Percentiles rank a stretch among this genome's conserved stretches.
Conservation (phyloP, 2,113 vertebrate genomes). For the Holacanthus passer region DNA sequence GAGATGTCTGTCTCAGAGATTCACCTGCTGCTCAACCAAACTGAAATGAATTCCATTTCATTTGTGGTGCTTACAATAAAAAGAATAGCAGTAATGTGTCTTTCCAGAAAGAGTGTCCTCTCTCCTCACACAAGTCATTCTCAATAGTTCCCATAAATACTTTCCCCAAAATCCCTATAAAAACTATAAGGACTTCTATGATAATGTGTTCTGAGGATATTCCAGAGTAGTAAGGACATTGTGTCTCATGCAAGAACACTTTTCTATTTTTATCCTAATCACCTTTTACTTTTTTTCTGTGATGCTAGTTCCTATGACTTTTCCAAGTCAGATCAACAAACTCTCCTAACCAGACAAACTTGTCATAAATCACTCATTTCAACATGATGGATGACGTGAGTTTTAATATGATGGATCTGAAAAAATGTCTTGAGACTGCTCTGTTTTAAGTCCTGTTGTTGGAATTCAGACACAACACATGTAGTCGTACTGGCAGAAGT, state of each 20-base stretch:
- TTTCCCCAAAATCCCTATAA: background rate
- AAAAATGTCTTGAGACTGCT: background rate
- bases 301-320: background rate
- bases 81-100: background rate
- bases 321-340: background rate
- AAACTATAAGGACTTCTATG: too few species aligned
- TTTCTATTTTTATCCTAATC: background rate
- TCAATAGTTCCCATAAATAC: background rate
- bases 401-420: too few species aligned
- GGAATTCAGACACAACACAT: background rate
- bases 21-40: background rate
- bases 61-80: background rate
- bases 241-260: background rate
- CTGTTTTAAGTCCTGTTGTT: background rate
- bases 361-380: background rate
- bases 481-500: background rate
- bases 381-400: background rate
- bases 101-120: background rate
- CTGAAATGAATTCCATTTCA: background rate
- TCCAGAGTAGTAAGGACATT: background rate
- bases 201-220: background rate
- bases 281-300: background rate
- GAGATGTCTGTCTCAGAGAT: background rate
- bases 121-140: background rate
- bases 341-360: background rate